phyloP scores from a whole-genome alignment of 2,113 vertebrate genomes.

The Toxostoma redivivum region DNA sequence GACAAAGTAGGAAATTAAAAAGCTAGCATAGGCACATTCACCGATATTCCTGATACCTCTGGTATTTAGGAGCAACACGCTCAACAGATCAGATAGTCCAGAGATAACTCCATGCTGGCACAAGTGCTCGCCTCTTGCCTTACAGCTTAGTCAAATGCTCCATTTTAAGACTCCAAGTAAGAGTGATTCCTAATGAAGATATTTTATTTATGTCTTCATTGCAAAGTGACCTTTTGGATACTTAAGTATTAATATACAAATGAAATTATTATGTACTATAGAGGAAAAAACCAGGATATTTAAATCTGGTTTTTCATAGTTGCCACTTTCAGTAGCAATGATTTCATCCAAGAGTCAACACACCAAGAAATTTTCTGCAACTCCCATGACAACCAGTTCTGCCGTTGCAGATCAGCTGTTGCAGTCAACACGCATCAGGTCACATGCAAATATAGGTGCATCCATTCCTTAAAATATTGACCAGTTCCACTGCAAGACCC shows the following conservation, averaged over 20 bases:
- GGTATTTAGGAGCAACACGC: not conserved
- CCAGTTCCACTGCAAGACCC: not conserved
- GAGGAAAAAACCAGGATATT: not conserved
- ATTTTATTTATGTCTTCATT: not conserved
- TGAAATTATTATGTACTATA: not conserved
- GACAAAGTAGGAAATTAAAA: conserved; percentile 50
- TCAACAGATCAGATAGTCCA: not conserved
- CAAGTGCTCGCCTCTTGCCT: not conserved
- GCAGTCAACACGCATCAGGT: accelerated
- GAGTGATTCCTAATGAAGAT: not conserved
- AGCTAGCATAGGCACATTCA: conserved; percentile 34
- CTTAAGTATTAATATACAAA: not conserved
- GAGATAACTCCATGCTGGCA: not conserved
- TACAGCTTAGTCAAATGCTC: not conserved
- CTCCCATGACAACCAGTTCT: not conserved
- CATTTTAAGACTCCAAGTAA: not conserved
- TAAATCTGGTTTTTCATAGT: not conserved
- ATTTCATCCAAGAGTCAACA: not conserved
- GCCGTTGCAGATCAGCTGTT: not conserved
- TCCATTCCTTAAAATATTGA: accelerated
- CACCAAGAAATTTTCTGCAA: not conserved
- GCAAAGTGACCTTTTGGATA: not conserved
- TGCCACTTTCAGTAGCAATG: accelerated
- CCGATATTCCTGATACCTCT: not conserved
- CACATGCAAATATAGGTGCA: accelerated